Conservation (phyloP, 2,797 vertebrate genomes). For the Melopsittacus undulatus region DNA sequence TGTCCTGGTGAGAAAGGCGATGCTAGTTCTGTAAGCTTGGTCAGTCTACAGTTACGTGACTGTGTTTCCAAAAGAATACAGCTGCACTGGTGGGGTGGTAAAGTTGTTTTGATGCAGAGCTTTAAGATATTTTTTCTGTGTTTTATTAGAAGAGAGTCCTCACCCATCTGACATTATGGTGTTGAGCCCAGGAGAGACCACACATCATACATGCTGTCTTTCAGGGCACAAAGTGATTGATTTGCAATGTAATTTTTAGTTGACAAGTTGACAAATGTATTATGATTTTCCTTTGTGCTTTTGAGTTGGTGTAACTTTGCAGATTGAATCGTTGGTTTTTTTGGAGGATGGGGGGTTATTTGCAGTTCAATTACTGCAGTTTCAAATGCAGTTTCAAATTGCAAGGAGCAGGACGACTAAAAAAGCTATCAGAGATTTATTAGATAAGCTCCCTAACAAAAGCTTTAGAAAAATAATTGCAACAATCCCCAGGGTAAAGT, state of each 20-base stretch:
- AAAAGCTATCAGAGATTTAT: neutral
- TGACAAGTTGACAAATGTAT: neutral
- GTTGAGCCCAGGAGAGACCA: neutral
- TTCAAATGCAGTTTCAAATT: neutral
- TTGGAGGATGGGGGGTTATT: neutral
- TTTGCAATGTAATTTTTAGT: neutral
- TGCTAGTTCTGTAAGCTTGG: neutral
- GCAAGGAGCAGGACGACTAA: neutral
- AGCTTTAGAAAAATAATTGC: neutral
- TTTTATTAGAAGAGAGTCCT: neutral
- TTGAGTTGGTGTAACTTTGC: neutral
- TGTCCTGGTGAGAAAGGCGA: neutral
- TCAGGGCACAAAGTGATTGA: neutral
- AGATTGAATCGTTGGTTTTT: neutral
- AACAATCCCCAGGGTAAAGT: neutral
- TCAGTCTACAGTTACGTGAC: neutral
- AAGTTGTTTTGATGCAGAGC: neutral
- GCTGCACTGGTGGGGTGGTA: neutral
- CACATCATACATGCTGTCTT: neutral
- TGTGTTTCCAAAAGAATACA: neutral
- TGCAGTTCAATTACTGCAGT: neutral
- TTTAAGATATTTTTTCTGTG: neutral
- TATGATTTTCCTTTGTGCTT: neutral
- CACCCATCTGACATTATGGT: rapidly evolving
- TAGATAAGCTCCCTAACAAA: neutral